Base-by-base conservation (phyloP, 2,113 vertebrate species). In the Thamnophis sirtalis region DNA sequence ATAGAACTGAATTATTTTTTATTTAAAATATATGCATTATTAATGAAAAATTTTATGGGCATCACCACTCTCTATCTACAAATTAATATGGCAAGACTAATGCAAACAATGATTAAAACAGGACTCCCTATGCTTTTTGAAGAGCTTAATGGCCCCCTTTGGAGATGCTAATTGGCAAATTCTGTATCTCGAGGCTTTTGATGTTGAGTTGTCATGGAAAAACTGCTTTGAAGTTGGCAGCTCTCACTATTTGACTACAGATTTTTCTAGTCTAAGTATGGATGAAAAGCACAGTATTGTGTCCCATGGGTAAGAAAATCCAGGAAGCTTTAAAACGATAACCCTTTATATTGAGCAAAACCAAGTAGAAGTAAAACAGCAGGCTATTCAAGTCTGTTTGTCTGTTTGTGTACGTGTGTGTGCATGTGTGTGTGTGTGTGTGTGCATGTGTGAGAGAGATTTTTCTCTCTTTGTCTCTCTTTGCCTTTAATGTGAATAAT, bases 141-240 rank as follows among this genome's bases (percentile, higher is more conserved):
- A 97, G 95, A 94, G 97, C 96, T 95, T 98, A 97, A 98, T 98
- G 97, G 95, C 95, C 97, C 97, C 97, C 95, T 95, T 98, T 97
- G 97, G 97, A 98, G 96, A 95, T 98, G 97, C 96, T 98, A 98
- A 99, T 98, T 99, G 98, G 97, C 97, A 98, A 98, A 97, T 97
- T 97, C 95, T 97, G 97, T 96, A 97, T 93, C 96, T 94, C 86
- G 90, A 92, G 96, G 96, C 97, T 97, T 98, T 97, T 97, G 97
- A 98, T 97, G 96, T 97, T 95, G 10, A 24, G 96, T 97, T 97
- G 97, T 97, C 97, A 97, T 97, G 97, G 97, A 97, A 97, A 97
- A 97, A 97, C 92, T 94, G 91, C 98, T 98, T 98, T 98, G 97
- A 98, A 98, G 97, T 97, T 97, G 96, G 96, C 96, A 97, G 96